Base-by-base conservation (phyloP, 2,888 invertebrate species). In the Hemistola chrysoprasaria region DNA sequence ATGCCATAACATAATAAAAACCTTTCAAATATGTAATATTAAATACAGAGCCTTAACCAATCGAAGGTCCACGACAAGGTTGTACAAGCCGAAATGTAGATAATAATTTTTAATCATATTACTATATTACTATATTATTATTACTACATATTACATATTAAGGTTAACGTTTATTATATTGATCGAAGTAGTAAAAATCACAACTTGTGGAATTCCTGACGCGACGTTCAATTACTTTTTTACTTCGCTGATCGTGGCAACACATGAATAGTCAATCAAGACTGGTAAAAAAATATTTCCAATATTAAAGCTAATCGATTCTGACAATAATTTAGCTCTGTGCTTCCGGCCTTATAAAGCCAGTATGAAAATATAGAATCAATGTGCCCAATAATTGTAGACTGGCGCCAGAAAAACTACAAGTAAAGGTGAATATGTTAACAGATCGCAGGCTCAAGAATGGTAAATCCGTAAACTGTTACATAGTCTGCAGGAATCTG, bases 361-460 rank as follows among this genome's bases (percentile, higher is more conserved):
- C n/a, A n/a, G n/a, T n/a, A n/a, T n/a, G n/a, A n/a, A n/a, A n/a
- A n/a, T n/a, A 56, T 34, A 40, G 40, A 50, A 44, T 38, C 20
- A 10, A 37, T 39, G 37, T 27, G 30, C 20, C 21, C 36, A 54
- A 54, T 56, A 55, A 56, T 62, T 53, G 53, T 40, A 38, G 48
- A 39, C 48, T 59, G 62, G 67, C 64, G 65, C 69, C 66, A 62
- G 65, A 75, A 76, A 71, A 71, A 72, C 60, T 50, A n/a, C 73
- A 59, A 78, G 75, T 75, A 71, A n/a, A n/a, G n/a, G 67, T 44
- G 38, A 45, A 57, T 60, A 62, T 61, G 65, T 71, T 75, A 69
- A 79, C 73, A 77, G 78, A 81, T 75, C 64, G n/a, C n/a, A 69
- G 55, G 56, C 54, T 53, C 58, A 61, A 64, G 73, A 69, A 71